phyloP scores from a whole-genome alignment of 2,888 invertebrate genomes.

The Calliphora vomitoria region DNA sequence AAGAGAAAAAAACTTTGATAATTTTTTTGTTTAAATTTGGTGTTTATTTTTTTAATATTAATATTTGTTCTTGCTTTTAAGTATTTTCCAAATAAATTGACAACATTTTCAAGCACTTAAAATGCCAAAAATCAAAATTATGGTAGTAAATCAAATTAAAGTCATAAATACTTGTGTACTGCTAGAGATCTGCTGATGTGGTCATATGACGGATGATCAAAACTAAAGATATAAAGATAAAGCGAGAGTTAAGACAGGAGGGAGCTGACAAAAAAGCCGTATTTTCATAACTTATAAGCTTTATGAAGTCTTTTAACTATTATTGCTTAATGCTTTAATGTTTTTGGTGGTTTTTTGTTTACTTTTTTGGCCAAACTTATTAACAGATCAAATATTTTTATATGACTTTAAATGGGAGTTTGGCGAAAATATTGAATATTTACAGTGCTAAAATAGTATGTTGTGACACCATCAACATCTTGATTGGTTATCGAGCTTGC shows the following conservation, averaged over 20 bases:
- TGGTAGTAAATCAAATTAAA: slow-evolving; percentile 60
- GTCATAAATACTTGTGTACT: slow-evolving; percentile 33
- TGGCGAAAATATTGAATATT: slow-evolving; percentile 30
- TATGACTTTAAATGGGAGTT: slow-evolving; percentile 23
- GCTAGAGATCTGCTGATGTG: not conserved
- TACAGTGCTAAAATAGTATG: slow-evolving; percentile 37
- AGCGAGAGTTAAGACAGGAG: not conserved
- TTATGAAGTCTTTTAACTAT: slow-evolving; percentile 62
- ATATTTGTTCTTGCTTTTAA: not conserved
- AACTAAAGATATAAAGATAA: not conserved
- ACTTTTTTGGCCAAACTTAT: not conserved
- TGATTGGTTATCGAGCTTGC: slow-evolving; percentile 37
- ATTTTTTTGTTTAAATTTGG: slow-evolving; percentile 13
- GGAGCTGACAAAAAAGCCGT: not conserved
- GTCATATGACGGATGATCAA: slow-evolving; percentile 15
- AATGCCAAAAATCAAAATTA: slow-evolving; percentile 56
- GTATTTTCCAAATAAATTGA: slow-evolving; percentile 25
- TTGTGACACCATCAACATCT: slow-evolving; percentile 48
- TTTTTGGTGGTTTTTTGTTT: slow-evolving; percentile 2
- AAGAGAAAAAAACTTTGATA: not conserved
- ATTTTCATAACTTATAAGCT: slow-evolving; percentile 15
- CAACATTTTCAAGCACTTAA: slow-evolving; percentile 63
- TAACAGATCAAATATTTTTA: slow-evolving; percentile 44
- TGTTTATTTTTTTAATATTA: not conserved
- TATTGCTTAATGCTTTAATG: slow-evolving; percentile 55